phyloP scores from a whole-genome alignment of 1,140 invertebrate species.

The Agrilus planipennis region DNA sequence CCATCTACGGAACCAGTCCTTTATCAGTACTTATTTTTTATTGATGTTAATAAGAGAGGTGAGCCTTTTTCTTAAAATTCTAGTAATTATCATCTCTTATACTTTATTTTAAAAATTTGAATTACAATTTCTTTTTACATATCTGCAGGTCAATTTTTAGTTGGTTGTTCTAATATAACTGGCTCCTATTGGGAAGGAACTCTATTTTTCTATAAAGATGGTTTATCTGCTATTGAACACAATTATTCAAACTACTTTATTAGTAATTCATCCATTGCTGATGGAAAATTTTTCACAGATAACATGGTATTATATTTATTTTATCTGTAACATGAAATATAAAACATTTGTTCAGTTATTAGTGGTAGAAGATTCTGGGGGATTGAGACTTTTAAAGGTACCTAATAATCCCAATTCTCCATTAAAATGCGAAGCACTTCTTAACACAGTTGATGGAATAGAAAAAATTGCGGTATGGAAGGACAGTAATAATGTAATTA shows the following conservation, averaged over 20 bases:
- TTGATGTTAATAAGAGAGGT: constrained; percentile 21
- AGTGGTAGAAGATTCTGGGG: constrained; percentile 21
- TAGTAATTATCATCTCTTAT: background rate
- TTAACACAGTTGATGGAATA: constrained; percentile 12
- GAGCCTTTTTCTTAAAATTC: constrained; percentile 1
- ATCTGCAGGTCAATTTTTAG: constrained; percentile 18
- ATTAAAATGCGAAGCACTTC: constrained; percentile 12
- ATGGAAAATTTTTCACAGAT: constrained; percentile 21
- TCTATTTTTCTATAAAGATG: constrained; percentile 16
- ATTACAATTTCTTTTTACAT: background rate
- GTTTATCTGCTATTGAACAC: constrained; percentile 9
- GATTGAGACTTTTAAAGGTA: constrained; percentile 13
- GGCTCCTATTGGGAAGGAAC: constrained; percentile 23
- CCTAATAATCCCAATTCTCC: constrained; percentile 5
- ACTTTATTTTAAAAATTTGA: background rate
- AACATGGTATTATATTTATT: constrained; percentile 12
- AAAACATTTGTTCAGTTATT: constrained; percentile 15
- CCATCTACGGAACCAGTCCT: constrained; percentile 16
- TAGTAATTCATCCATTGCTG: constrained; percentile 13
- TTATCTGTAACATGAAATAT: background rate
- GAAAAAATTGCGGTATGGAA: constrained; percentile 19
- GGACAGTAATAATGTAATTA: constrained; percentile 10
- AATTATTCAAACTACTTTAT: constrained; percentile 15
- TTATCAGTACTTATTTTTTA: constrained; percentile 18
- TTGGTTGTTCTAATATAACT: constrained; percentile 18